A percentile compares a stretch with the other conserved stretches of the same genome.
These are phyloP conservation scores for Cherax quadricarinatus DNA, from an alignment of 1,140 invertebrate species.

Conservation along the genomic window DNA sequence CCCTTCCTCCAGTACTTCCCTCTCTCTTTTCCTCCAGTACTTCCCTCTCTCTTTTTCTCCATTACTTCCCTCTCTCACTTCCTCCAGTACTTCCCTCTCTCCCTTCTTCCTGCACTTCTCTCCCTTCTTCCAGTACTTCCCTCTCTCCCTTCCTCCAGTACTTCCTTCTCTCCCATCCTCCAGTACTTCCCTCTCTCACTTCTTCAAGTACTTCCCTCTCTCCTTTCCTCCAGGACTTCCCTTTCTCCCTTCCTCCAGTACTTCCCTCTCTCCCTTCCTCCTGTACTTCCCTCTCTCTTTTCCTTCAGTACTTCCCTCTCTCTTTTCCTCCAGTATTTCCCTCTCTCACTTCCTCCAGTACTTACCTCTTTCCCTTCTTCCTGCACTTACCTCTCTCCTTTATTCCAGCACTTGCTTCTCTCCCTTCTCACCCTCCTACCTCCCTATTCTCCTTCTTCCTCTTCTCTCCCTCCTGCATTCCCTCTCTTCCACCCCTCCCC, in stretches of 20 bases:
- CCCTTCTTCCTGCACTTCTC: too few relatives aligned
- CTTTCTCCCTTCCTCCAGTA: neutral
- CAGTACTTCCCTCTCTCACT: neutral
- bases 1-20: neutral
- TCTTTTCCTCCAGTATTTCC: too few relatives aligned
- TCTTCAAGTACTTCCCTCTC: neutral
- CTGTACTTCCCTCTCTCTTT: neutral
- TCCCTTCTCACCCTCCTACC: too few relatives aligned
- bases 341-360: too few relatives aligned
- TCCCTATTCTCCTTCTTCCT: too few relatives aligned
- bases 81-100: neutral
- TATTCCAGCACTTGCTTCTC: too few relatives aligned
- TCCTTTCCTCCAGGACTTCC: neutral
- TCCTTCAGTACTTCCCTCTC: too few relatives aligned
- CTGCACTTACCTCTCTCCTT: neutral
- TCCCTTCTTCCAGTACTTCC: too few relatives aligned
- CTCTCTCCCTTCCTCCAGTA: neutral
- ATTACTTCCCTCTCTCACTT: neutral
- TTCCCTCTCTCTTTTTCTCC: too few relatives aligned
- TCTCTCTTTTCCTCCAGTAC: neutral
- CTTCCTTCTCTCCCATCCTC: neutral
- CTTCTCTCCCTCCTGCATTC: too few relatives aligned
- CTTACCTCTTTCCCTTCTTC: neutral
- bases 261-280: neutral
- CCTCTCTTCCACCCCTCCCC: too few relatives aligned